A percentile compares a stretch with the other conserved stretches of the same genome.
Conservation (phyloP, 2,113 vertebrate genomes). For the Colius striatus region DNA sequence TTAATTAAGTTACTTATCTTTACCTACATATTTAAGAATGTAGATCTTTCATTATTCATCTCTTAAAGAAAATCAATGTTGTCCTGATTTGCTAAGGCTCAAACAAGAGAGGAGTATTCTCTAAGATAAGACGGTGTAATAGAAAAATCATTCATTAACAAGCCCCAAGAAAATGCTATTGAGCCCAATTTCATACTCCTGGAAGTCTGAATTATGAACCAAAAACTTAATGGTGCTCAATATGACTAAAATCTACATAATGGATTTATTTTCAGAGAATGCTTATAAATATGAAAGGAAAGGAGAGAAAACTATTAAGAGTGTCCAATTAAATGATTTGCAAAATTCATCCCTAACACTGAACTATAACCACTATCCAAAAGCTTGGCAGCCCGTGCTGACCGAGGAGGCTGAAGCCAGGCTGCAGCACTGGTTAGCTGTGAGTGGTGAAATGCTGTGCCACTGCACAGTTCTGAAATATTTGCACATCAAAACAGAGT, state of each 20-base stretch:
- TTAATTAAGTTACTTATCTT: slow-evolving; percentile 69
- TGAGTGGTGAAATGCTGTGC: not conserved
- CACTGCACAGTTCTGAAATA: slow-evolving; percentile 59
- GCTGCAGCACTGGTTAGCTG: not conserved
- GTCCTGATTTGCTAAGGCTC: slow-evolving; percentile 61
- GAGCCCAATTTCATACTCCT: not conserved
- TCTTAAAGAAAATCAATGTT: slow-evolving; percentile 70
- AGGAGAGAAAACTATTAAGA: not conserved
- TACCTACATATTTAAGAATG: slow-evolving; percentile 67
- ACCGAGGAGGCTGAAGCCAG: not conserved
- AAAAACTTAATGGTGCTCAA: not conserved
- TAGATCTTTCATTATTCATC: slow-evolving; percentile 65
- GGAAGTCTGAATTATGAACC: slow-evolving; percentile 7
- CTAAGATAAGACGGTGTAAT: slow-evolving; percentile 20
- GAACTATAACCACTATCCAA: not conserved
- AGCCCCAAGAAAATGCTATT: not conserved
- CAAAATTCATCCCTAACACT: not conserved
- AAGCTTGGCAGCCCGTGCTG: not conserved
- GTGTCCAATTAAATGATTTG: not conserved
- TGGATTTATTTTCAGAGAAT: not conserved
- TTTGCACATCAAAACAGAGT: slow-evolving; percentile 80
- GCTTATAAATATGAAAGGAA: not conserved
- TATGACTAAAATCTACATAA: not conserved
- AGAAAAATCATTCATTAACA: slow-evolving; percentile 57
- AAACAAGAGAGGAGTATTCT: slow-evolving; percentile 3